Evolutionary conservation across 2,113 vertebrate species (phyloP), one percentile per base, ranked within the genome.

Genomic region (Gallinago media): DNA sequence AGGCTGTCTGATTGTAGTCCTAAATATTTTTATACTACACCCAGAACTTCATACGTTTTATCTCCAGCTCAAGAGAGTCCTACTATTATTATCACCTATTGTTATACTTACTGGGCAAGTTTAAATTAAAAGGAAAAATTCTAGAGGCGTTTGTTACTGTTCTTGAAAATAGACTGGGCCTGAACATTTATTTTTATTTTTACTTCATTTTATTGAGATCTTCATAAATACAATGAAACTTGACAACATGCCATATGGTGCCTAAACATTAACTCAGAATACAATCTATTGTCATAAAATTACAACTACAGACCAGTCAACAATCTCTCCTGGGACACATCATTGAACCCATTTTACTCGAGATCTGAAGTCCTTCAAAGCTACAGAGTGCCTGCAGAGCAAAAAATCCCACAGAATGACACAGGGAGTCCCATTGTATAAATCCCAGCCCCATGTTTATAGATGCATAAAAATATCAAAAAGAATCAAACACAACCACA

Each of bases 181-280:
- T 85, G 65, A 89, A 91, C 63, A 74, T 81, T 32, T 77, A 62
- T 91, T 97, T 96, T 92, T 94, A 59, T 89, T 84, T 93, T 81
- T 85, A 80, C 40, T 79, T 88, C 27, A 26, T 56, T 95, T 95
- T 82, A 78, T 54, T 40, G 91, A 92, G 76, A 68, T 95, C 84
- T 86, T 90, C 49, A 44, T 92, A 81, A 96, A 67, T 81, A 81
- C 81, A 92, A 82, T 75, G 86, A 92, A 93, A 86, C 77, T 85
- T 95, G 96, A 97, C 87, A 96, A 94, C n/a, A 20, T 9, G 85
- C 91, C 77, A 66, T 85, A 95, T 96, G 87, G 77, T 47, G n/a
- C 63, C 52, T 94, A 94, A 93, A 62, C 78, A 86, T 94, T 88
- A 96, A 94, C 54, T 96, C 87, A 68, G 86, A 96, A 91, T 82